These are phyloP conservation scores for Iguana delicatissima DNA, from an alignment of 2,797 vertebrate genomes.

Conservation along the genomic window DNA sequence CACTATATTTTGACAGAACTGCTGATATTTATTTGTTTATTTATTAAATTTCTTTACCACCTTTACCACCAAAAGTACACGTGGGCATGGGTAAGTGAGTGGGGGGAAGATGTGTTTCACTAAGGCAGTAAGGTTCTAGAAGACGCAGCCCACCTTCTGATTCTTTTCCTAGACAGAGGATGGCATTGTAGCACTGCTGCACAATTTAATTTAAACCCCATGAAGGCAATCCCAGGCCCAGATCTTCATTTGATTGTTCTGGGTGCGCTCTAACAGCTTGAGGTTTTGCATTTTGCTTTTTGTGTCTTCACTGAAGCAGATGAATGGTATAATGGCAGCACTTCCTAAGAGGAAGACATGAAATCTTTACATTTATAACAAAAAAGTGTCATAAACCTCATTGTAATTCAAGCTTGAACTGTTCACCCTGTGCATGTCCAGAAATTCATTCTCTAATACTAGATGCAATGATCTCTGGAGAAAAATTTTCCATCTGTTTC, in stretches of 20 bases:
- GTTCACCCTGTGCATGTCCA: slow-evolving; percentile 77
- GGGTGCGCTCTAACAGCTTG: slow-evolving; percentile 57
- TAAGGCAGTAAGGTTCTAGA: not conserved
- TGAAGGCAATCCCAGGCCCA: slow-evolving; percentile 65
- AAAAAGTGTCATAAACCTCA: slow-evolving; percentile 74
- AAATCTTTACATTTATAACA: slow-evolving; percentile 77
- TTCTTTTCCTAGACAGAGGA: slow-evolving; percentile 76
- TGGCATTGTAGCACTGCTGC: slow-evolving; percentile 73
- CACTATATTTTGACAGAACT: not conserved
- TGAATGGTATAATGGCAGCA: slow-evolving; percentile 71
- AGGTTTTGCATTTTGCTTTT: slow-evolving; percentile 73
- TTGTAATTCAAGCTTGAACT: slow-evolving; percentile 82
- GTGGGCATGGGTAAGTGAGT: not conserved
- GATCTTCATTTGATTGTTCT: slow-evolving; percentile 67
- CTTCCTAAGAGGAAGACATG: slow-evolving; percentile 77
- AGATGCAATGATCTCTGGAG: slow-evolving; percentile 79
- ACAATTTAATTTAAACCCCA: slow-evolving; percentile 59
- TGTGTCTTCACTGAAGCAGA: slow-evolving; percentile 71
- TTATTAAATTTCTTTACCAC: not conserved
- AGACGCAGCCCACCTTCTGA: slow-evolving; percentile 23
- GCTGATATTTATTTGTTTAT: not conserved
- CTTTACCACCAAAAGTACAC: not conserved
- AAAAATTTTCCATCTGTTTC: slow-evolving; percentile 83
- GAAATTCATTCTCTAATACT: slow-evolving; percentile 80
- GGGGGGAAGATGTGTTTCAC: not conserved